Conservation (phyloP, 2,113 vertebrate species). For the Otocyon megalotis region DNA sequence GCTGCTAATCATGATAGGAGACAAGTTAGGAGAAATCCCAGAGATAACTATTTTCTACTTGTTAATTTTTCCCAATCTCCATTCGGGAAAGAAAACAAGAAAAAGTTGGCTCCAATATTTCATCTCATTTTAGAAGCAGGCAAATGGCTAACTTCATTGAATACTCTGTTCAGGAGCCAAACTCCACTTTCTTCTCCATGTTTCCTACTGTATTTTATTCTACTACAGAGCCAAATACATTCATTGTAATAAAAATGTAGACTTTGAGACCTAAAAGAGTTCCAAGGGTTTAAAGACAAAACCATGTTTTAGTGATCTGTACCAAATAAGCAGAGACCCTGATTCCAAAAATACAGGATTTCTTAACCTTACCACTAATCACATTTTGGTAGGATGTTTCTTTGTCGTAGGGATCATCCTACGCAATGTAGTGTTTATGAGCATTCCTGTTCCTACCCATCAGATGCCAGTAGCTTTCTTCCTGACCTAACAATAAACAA, state of each 20-base stretch:
- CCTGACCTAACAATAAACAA: neutral
- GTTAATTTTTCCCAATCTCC: neutral
- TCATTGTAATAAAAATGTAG: constrained; percentile 19
- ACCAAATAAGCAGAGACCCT: neutral
- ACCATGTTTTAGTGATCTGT: neutral
- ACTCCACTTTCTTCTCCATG: neutral
- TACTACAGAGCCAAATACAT: neutral
- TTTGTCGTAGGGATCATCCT: neutral
- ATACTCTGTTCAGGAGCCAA: neutral
- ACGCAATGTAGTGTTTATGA: neutral
- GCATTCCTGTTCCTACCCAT: neutral
- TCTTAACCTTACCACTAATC: neutral
- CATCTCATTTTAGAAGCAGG: constrained; percentile 56
- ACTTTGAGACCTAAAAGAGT: neutral
- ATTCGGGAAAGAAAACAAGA: constrained; percentile 45
- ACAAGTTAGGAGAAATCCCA: constrained; percentile 6
- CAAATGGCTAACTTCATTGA: constrained; percentile 35
- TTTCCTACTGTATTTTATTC: constrained; percentile 1
- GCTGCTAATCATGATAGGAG: neutral
- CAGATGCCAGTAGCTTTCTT: neutral
- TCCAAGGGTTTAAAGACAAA: constrained; percentile 13
- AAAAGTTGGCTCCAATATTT: constrained; percentile 6
- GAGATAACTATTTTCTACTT: neutral
- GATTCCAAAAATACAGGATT: neutral
- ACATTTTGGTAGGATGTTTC: neutral